A percentile compares a stretch with the other conserved stretches of the same genome.
These are phyloP conservation scores for Murina feae DNA, from an alignment of 2,113 vertebrate species.

Conservation along the genomic window DNA sequence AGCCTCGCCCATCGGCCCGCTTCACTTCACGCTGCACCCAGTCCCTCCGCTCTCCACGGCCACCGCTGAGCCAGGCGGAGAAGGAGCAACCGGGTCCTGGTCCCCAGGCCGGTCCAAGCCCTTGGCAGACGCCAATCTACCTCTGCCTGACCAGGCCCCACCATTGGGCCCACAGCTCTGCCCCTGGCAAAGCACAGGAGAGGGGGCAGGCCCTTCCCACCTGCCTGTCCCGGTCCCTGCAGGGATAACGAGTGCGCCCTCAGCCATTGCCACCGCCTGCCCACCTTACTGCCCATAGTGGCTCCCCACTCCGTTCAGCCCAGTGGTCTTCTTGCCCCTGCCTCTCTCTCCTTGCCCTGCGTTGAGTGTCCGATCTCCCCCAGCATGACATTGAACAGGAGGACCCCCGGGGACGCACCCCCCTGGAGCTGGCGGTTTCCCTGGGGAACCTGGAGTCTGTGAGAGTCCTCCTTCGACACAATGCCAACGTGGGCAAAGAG, in stretches of 20 bases:
- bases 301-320: not conserved
- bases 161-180: conserved; percentile 81
- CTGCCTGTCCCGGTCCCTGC: not conserved
- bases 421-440: conserved; percentile 92
- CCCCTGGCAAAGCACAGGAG: conserved; percentile 73
- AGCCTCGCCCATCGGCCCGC: not conserved
- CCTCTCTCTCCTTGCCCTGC: not conserved
- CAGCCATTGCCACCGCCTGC: not conserved
- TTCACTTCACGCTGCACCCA: not conserved
- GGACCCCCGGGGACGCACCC: conserved; percentile 91
- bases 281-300: not conserved
- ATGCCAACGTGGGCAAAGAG: conserved; percentile 88
- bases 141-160: conserved; percentile 84
- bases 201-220: not conserved
- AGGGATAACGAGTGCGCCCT: not conserved
- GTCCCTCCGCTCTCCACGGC: not conserved
- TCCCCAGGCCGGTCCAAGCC: not conserved
- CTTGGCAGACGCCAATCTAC: conserved; percentile 59
- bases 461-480: conserved; percentile 90
- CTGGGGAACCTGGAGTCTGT: conserved; percentile 93
- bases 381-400: conserved; percentile 89
- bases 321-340: not conserved
- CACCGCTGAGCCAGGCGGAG: not conserved
- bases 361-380: conserved; percentile 1
- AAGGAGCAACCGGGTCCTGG: not conserved